Percentiles rank a stretch among this genome's conserved stretches.
phyloP scores from a whole-genome alignment of 2,113 vertebrate species.

The mouse (Mus musculus) region GRCm39 chrX:105477501-105478000 shows the following conservation, averaged over 20 bases:
- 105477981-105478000: not conserved
- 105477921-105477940: slow-evolving; percentile 88
- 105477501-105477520: too few species aligned
- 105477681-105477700: not conserved
- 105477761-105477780: not conserved
- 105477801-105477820: not conserved
- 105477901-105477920: slow-evolving; percentile 88
- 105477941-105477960: slow-evolving; percentile 81
- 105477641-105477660: not conserved
- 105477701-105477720: not conserved
- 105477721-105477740: not conserved
- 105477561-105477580: too few species aligned
- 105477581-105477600: not conserved
- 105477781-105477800: slow-evolving; percentile 28
- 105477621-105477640: slow-evolving; percentile 24
- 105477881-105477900: slow-evolving; percentile 85
- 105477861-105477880: slow-evolving; percentile 87
- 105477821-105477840: slow-evolving; percentile 34
- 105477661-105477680: slow-evolving; percentile 19
- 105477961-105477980: slow-evolving; percentile 22
- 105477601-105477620: not conserved
- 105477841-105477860: slow-evolving; percentile 17
- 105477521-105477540: not conserved
- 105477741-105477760: not conserved
- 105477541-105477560: not conserved